Evolutionary conservation across 2,113 vertebrate species (phyloP).

Genomic region (Pyrgilauda ruficollis): DNA sequence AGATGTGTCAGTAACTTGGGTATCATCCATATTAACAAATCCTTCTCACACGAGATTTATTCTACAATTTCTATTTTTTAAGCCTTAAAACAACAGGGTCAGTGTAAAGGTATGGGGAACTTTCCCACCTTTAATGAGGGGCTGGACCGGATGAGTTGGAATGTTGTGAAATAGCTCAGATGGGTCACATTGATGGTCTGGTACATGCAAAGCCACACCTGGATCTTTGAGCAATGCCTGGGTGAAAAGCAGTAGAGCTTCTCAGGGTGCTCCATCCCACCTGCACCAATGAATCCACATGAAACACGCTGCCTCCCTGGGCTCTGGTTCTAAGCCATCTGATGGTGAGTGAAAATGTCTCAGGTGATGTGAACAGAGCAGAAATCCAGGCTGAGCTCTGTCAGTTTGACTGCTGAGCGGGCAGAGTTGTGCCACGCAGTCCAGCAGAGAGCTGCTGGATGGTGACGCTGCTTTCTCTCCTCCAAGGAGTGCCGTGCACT

Average conservation of each 20-base stretch:
- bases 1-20: fast-evolving
- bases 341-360: background rate
- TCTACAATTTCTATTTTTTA: background rate
- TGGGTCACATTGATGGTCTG: background rate
- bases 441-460: background rate
- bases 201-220: background rate
- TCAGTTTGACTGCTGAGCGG: background rate
- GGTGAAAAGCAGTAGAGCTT: background rate
- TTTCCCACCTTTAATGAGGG: fast-evolving
- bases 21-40: background rate
- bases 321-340: background rate
- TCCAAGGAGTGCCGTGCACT: background rate
- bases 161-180: background rate
- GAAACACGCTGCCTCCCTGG: background rate
- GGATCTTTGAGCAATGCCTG: background rate
- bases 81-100: background rate
- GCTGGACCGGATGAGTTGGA: background rate
- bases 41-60: background rate
- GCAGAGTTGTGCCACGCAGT: fast-evolving
- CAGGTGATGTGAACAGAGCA: background rate
- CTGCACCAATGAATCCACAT: background rate
- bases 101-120: background rate
- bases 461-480: background rate
- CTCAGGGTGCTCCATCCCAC: background rate
- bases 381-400: background rate